Evolutionary conservation across 2,797 vertebrate genomes (phyloP), one percentile per base, ranked within the genome.

Genomic region (Pipistrellus nathusii): DNA sequence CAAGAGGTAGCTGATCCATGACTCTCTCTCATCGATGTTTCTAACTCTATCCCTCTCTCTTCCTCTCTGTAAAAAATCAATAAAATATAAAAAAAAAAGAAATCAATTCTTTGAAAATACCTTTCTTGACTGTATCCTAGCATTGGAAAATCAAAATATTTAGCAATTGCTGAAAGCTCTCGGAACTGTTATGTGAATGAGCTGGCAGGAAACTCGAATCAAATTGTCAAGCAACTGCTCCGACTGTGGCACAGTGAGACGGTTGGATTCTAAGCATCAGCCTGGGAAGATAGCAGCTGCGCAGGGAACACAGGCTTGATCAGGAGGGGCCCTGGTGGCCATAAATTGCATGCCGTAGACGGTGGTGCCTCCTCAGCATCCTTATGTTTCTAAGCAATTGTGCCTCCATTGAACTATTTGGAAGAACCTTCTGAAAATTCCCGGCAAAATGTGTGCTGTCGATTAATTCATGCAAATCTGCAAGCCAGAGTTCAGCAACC

Each of bases 131-230:
- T 87, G 95, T 98, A 96, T 91, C 95, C 97, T 97, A 97, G 98
- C 97, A 96, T 97, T 98, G 96, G 90, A 95, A 97, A 98, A 98
- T 98, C 97, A 98, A 98, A 98, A 98, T 98, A 98, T 98, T 98
- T 98, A 95, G 96, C 91, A 93, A 44, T 97, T 96, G 96, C 95
- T 96, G 97, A 98, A 97, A 97, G 96, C 98, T 98, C 95, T 88
- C 95, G 97, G 98, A 97, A 94, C 94, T 97, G 96, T 96, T 97
- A 97, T 66, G 82, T 95, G 94, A 96, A 71, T 96, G 97, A 98
- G 93, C 97, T 98, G 98, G 98, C 98, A 98, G 96, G 96, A 97
- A 97, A 96, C 97, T 96, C 93, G 98, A 98, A 98, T 98, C 98
- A 98, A 98, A 98, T 97, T 98, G 98, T 98, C 98, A 98, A 98